These are phyloP conservation scores for Tetranychus urticae DNA, from an alignment of 1,140 invertebrate species.

Conservation along the genomic window DNA sequence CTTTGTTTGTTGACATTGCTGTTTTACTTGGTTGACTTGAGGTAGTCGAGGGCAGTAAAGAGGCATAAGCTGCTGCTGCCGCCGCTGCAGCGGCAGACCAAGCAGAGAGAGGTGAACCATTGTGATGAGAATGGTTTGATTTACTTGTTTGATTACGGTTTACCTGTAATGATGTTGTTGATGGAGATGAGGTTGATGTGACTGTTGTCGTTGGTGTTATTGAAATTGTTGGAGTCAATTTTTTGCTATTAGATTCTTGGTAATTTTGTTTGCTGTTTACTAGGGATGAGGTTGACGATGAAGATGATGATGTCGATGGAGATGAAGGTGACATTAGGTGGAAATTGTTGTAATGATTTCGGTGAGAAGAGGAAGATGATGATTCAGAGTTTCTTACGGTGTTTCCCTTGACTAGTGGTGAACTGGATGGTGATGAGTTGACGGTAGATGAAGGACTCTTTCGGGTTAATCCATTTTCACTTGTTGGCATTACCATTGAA, in stretches of 20 bases:
- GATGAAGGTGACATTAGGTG: too few species aligned
- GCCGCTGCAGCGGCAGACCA: background rate
- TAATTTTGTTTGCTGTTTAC: too few species aligned
- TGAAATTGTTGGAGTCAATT: too few species aligned
- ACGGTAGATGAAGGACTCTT: background rate
- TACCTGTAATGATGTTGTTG: background rate
- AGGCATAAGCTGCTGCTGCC: background rate
- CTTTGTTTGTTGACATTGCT: background rate
- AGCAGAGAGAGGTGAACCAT: background rate
- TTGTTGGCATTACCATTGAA: background rate
- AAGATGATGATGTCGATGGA: too few species aligned
- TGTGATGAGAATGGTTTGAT: background rate
- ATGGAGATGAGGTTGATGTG: background rate
- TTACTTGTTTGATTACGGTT: background rate
- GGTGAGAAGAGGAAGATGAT: too few species aligned
- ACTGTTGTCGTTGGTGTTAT: too few species aligned
- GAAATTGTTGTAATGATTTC: too few species aligned
- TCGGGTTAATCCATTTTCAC: too few species aligned
- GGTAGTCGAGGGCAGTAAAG: background rate
- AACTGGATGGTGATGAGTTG: background rate
- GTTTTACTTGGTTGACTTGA: background rate
- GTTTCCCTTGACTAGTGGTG: background rate
- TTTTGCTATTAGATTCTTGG: too few species aligned
- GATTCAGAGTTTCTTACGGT: too few species aligned
- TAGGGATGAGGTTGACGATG: too few species aligned